Base-by-base conservation (phyloP, 2,113 vertebrate species). In the Eleginops maclovinus region DNA sequence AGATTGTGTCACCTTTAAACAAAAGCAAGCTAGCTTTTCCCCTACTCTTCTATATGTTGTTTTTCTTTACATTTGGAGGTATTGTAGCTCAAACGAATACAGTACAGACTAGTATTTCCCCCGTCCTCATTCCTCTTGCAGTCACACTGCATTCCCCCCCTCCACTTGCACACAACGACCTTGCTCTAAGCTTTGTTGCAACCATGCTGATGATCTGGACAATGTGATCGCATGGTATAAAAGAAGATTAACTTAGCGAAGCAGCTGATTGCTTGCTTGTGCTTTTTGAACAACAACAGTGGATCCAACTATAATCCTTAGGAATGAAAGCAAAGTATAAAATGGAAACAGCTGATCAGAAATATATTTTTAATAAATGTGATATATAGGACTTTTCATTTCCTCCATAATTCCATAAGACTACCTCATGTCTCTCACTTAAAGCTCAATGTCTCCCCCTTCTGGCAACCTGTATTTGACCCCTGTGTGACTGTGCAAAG, bases 371-470 rank as follows among this genome's bases (percentile, higher is more conserved):
- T 36, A 36, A 40, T 44, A 24, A 13, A 44, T 61, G 3, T 61
- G 56, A 61, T 44, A 12, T 44, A 12, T 53, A 21, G 50, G 3
- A 28, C 36, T 10, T 24, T 54, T 67, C 5, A 61, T 46, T 41
- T 5, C 3, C 1, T 49, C 15, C 21, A 10, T 58, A 17, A 71
- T 4, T 46, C 31, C 16, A 31, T 21, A 36, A 11, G 55, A 7
- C 13, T 15, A 54, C 3, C 54, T 21, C 14, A 3, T 28, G 15
- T 16, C 8, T 26, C 9, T 46, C 51, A 51, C 51, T 0, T 64
- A 41, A 50, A 81, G 82, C 79, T 89, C 77, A 84, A 81, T 77
- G 83, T 75, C 85, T 62, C 90, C 90, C 82, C 75, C 90, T 92
- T 69, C 73, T 92, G 91, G 89, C 49, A n/a, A 22, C 10, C 15